Conservation (phyloP, 2,797 vertebrate genomes). For the Furcifer pardalis region DNA sequence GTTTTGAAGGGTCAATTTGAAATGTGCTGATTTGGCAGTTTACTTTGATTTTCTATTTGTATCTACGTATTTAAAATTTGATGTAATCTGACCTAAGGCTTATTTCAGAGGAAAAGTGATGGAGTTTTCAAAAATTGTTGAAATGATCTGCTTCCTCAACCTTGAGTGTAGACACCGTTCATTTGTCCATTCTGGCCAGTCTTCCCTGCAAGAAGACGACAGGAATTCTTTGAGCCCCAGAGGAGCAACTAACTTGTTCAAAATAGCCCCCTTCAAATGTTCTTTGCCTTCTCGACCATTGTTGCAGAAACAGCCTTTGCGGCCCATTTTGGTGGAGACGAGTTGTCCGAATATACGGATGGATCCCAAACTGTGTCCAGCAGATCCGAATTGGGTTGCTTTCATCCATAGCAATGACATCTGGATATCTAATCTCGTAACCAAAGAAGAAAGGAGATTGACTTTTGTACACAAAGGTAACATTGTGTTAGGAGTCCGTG, state of each 20-base stretch:
- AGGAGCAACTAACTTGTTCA: neutral
- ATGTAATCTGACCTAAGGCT: neutral
- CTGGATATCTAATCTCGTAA: conserved; percentile 81
- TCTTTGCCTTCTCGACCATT: conserved; percentile 6
- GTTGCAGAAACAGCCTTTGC: conserved; percentile 80
- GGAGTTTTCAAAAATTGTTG: neutral
- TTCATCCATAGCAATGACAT: conserved; percentile 84
- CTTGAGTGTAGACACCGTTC: no score
- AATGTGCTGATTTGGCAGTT: neutral
- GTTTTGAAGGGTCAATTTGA: neutral
- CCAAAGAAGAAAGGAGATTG: conserved; percentile 80
- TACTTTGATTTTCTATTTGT: neutral
- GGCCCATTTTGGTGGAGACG: conserved; percentile 79
- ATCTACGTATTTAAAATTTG: neutral
- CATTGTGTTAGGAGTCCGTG: neutral
- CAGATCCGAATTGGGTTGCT: conserved; percentile 82
- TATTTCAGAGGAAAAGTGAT: neutral
- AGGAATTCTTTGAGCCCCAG: neutral
- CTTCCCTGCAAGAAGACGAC: no score
- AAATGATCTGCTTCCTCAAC: no score
- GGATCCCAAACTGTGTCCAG: conserved; percentile 84
- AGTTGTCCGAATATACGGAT: conserved; percentile 83
- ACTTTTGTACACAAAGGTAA: conserved; percentile 83
- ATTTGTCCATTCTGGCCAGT: neutral
- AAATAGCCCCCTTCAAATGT: neutral